Evolutionary conservation across 2,888 invertebrate species (phyloP), one percentile per base, ranked within the genome.

Genomic region (Acanthococcus lagerstroemiae): DNA sequence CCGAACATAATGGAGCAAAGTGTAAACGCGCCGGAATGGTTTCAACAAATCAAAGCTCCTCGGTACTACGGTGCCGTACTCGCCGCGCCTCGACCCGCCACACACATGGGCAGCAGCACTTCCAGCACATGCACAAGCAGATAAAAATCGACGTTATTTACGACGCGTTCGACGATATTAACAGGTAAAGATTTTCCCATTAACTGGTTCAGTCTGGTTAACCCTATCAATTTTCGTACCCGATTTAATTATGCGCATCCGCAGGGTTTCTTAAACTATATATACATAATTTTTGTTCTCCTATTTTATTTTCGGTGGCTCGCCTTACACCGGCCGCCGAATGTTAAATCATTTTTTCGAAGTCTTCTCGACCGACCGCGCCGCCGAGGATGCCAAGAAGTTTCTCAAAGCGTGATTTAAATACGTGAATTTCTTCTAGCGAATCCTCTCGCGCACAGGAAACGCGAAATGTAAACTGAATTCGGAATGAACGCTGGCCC

Each of bases 151-250:
- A 45, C 46, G 58, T 58, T 58, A 58, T 58, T 58, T 58, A 58
- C 58, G 58, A 58, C 58, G 45, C 46, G 57, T 21, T 44, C 58
- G 17, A 45, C 26, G 48, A 22, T 44, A 48, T 48, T 45, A 46
- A 58, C 58, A 58, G 58, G 58, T 58, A 58, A 58, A 58, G 58
- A 58, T 58, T 58, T 58, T 25, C 58, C 58, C 45, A 48, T 46
- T 58, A 58, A 58, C 58, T 58, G 58, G 58, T 58, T 58, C 58
- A 48, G 58, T 45, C 58, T 58, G 58, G 58, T 58, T 58, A 45
- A 58, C 58, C 58, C 58, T 58, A 58, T 58, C 58, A 58, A 58
- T 58, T 58, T 58, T 58, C 58, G 26, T 58, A 58, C 58, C 46
- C 44, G 46, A 58, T 58, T 58, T 58, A 58, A 58, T 58, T 58